Evolutionary conservation across 2,888 invertebrate genomes (phyloP), one percentile per base, ranked within the genome.

Genomic region (Gonocerus acuteangulatus): DNA sequence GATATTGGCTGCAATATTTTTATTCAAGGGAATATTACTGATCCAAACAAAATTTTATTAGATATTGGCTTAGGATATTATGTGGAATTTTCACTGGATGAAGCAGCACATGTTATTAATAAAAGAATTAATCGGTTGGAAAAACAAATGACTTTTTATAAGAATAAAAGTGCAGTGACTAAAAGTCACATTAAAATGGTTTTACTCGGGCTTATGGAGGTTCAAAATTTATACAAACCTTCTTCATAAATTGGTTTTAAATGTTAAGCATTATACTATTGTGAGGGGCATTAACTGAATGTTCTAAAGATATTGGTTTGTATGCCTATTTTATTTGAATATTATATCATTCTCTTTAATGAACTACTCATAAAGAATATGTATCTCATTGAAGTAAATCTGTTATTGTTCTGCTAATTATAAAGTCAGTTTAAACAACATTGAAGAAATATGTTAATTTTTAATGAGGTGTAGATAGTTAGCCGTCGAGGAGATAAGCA

Each of bases 1-100:
- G 87, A 92, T 71, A 75, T 93, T 27, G 92, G 92, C n/a, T 85
- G 86, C 68, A 87, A 86, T 72, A 86, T 90, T 68, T 92, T 87
- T 70, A 83, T 88, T 72, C 85, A 90, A 72, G 89, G 89, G 0
- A 76, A 82, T 59, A 82, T 90, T 56, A 75, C 78, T 54, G 83
- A 87, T 71, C 76, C 83, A 1, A 80, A 83, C 0, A 79, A 74
- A 42, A 80, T 92, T 54, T 75, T 85, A 21, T 78, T 92, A 21
- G 81, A 87, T 71, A 76, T 92, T 63, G 92, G 92, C 0, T 80
- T 86, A 68, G 85, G 87, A 57, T 80, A 85, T 69, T 90, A 79
- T 72, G 74, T 91, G 32, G 87, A 90, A 71, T 82, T 90, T 68
- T 81, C 80, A 6, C 69, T 82, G 22, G 76, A 78, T 16, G 90